Evolutionary conservation across 2,797 vertebrate species (phyloP).

Genomic region (Phaenicophaeus curvirostris): DNA sequence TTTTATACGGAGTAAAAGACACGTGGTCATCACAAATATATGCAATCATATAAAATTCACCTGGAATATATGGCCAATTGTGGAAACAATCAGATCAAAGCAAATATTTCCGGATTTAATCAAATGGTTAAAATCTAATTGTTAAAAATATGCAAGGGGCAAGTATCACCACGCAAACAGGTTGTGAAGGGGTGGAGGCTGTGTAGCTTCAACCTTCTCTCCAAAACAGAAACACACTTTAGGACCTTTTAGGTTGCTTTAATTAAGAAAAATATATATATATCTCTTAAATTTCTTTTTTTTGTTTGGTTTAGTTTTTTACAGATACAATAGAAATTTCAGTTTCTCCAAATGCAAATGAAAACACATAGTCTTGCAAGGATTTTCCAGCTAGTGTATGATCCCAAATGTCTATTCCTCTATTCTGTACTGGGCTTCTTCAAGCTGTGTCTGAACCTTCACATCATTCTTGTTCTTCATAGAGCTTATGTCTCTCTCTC

Average conservation of each 20-base stretch:
- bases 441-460: background rate
- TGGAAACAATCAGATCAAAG: background rate
- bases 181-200: background rate
- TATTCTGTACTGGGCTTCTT: too few relatives aligned
- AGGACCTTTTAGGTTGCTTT: background rate
- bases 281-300: accelerated
- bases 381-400: background rate
- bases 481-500: background rate
- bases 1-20: background rate
- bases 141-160: background rate
- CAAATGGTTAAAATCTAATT: background rate
- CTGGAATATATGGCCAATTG: background rate
- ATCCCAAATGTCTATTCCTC: background rate
- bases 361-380: background rate
- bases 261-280: background rate
- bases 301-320: background rate
- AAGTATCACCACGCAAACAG: background rate
- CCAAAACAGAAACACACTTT: background rate
- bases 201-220: background rate
- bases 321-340: background rate
- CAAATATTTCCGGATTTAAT: background rate
- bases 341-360: background rate
- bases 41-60: background rate
- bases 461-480: background rate
- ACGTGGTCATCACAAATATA: background rate